Conservation (phyloP, 2,888 invertebrate genomes). For the Drosophila colorata region DNA sequence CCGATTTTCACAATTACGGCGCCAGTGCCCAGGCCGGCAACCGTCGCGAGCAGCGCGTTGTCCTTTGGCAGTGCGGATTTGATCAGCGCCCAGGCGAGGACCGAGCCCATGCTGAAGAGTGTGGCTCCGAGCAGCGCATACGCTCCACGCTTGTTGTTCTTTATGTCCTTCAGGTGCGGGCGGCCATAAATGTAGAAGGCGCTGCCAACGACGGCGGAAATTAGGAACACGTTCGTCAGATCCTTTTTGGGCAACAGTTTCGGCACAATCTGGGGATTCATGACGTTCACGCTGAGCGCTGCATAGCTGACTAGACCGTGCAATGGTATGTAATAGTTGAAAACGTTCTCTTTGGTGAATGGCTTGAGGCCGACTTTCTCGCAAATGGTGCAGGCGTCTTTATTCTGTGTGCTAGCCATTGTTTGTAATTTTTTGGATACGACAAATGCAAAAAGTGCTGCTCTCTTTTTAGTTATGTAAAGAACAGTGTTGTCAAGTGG, state of each 20-base stretch:
- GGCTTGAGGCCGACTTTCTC: conserved; percentile 87
- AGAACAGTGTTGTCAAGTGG: conserved; percentile 58
- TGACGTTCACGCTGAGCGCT: conserved; percentile 92
- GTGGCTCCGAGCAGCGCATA: conserved; percentile 91
- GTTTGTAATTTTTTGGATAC: conserved; percentile 37
- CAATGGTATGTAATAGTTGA: conserved; percentile 91
- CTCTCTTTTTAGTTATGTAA: conserved; percentile 66
- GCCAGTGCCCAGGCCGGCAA: conserved; percentile 83
- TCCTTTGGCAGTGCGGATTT: conserved; percentile 88
- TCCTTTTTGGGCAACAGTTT: conserved; percentile 88
- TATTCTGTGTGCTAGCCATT: conserved; percentile 75
- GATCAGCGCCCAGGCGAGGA: conserved; percentile 94
- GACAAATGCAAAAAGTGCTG: conserved; percentile 55
- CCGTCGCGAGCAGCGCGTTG: conserved; percentile 78
- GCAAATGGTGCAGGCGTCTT: conserved; percentile 80
- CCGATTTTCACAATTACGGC: conserved; percentile 83
- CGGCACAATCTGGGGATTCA: conserved; percentile 92
- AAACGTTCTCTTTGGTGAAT: conserved; percentile 89
- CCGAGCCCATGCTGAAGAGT: conserved; percentile 95
- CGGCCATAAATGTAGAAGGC: conserved; percentile 93
- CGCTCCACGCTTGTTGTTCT: conserved; percentile 87
- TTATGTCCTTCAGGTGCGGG: conserved; percentile 90
- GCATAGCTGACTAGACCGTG: conserved; percentile 92
- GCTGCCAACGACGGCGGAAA: conserved; percentile 92
- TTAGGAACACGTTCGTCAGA: conserved; percentile 92